Base-by-base conservation (phyloP, 2,888 invertebrate genomes). In the Hoplodrina ambigua region DNA sequence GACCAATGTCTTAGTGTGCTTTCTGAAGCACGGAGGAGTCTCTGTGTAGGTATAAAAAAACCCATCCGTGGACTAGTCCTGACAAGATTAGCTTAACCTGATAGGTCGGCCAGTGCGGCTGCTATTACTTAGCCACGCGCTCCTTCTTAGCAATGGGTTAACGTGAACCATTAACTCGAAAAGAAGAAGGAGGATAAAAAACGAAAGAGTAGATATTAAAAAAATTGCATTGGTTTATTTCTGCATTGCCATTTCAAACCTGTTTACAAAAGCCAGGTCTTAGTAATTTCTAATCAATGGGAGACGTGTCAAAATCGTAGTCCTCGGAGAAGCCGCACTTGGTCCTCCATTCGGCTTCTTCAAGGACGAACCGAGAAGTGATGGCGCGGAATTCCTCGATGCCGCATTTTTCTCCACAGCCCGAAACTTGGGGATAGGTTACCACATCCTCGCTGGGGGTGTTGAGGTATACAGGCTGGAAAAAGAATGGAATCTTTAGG, bases 381-480 rank as follows among this genome's bases (percentile, higher is more conserved):
- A 90, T 72, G 6, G 65, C 30, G 3, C 71, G 71, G 75, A 87
- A 91, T 57, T 74, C 78, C 13, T 89, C 81, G 44, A 85, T 72
- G 60, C 75, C 82, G 37, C 91, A 91, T 57, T 81, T 72, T 1
- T 56, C 19, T 0, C 61, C 84, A 63, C 91, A 91, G 6, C 87
- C 90, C 0, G 72, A 64, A 0, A 91, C 74, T 33, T 82, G 75
- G 0, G 89, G 81, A 66, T 89, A 88, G 17, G 69, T 55, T 10
- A 77, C 59, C 0, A 81, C 71, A 20, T 81, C 80, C 0, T 64
- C 63, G 13, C 77, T 81, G 0, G 91, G 89, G 0, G 79, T 67
- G 1, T 81, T 76, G 4, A 89, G 75, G 81, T 88, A 90, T 0
- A 89, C 86, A 0, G 91, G 86, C 91, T 91, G 85, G 4, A 17